Conservation (phyloP, 2,113 vertebrate genomes). For the Cardinalis cardinalis region DNA sequence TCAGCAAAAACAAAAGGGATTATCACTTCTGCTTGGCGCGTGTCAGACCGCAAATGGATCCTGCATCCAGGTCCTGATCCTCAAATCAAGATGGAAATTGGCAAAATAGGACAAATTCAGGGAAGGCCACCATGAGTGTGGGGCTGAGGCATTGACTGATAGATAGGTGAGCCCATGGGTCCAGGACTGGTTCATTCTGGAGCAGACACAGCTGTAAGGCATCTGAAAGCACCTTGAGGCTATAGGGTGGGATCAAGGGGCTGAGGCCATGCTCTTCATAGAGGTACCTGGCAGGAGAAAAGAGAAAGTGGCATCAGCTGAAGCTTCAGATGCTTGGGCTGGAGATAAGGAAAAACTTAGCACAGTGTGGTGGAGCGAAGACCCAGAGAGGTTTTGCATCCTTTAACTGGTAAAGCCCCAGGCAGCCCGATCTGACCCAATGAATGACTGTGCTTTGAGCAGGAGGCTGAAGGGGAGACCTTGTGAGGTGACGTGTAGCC, state of each 20-base stretch:
- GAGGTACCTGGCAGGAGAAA: neutral
- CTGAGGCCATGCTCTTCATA: neutral
- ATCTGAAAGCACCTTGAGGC: neutral
- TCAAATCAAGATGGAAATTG: neutral
- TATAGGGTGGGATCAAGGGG: neutral
- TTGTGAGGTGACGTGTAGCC: neutral
- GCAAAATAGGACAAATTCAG: neutral
- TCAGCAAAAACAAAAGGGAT: neutral
- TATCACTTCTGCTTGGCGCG: neutral
- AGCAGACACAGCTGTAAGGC: neutral
- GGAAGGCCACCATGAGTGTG: neutral
- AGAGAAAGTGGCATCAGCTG: neutral
- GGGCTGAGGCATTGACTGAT: fast-evolving
- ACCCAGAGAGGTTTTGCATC: neutral
- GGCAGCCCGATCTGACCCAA: neutral
- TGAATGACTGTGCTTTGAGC: neutral
- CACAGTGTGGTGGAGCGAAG: fast-evolving
- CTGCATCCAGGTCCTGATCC: neutral
- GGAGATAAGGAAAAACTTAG: neutral
- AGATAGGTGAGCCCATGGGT: neutral
- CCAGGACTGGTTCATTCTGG: neutral
- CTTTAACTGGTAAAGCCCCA: neutral
- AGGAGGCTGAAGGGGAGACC: neutral
- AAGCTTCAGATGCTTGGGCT: neutral
- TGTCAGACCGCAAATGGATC: neutral